Evolutionary conservation across 2,888 invertebrate species (phyloP), one percentile per base, ranked within the genome.

Genomic region (Chrysotoxum bicinctum): DNA sequence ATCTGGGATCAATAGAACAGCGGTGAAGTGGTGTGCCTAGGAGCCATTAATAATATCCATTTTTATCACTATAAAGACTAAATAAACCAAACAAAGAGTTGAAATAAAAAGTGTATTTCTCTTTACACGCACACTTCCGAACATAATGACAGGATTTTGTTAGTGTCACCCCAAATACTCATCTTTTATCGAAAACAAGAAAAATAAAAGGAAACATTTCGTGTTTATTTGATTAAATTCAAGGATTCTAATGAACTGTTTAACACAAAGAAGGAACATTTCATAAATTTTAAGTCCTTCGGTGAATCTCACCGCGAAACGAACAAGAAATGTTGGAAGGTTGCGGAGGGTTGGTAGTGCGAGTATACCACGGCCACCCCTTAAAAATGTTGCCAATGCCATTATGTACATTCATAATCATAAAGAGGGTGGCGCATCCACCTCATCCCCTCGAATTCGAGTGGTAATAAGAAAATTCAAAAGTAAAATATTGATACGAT

Each of bases 401-500:
- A 74, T 78, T 48, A 70, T 58, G 23, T 37, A 58, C 58, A 79
- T 43, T 74, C 62, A 81, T 81, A 85, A 73, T 73, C 62, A 73
- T 77, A 54, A 52, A 48, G 16, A 56, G 73, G 37, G 62, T 40
- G 60, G 23, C n/a, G 43, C 0, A 1, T 10, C 9, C 16, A 26
- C 6, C 79, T 48, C 72, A 62, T 54, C 66, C 80, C 23, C 21
- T n/a, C 32, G 3, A 1, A n/a, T 45, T 43, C 14, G 12, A 35
- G 35, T 50, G 35, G 21, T 50, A 32, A 58, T 54, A 69, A 62
- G 64, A 66, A 78, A 69, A 70, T 74, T 70, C 14, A 58, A 73
- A 73, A 73, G 77, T 85, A 81, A 80, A 85, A 85, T 81, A 85
- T 85, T 85, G 58, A 85, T 85, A 77, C 66, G 48, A 45, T 56